These are phyloP conservation scores for Timandra comae DNA, from an alignment of 2,888 invertebrate species.

Conservation along the genomic window DNA sequence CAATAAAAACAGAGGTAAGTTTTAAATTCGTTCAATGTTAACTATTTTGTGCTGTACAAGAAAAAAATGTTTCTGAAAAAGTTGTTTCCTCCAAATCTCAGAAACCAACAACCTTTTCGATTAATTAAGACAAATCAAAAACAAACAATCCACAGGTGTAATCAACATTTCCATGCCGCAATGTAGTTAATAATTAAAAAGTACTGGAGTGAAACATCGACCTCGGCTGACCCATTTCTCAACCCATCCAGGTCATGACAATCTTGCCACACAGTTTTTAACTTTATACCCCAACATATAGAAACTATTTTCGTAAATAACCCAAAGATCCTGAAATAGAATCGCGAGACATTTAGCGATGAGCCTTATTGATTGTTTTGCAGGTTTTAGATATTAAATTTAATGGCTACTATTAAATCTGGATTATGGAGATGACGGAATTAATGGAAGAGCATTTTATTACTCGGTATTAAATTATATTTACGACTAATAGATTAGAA, in stretches of 20 bases:
- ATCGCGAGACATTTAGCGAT: conserved; percentile 46
- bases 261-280: conserved; percentile 1
- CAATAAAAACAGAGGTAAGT: too few species aligned
- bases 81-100: too few species aligned
- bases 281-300: conserved; percentile 6
- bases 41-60: too few species aligned
- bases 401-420: conserved; percentile 4
- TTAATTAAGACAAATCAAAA: not conserved
- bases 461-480: too few species aligned
- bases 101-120: not conserved
- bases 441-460: too few species aligned
- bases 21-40: too few species aligned
- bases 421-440: too few species aligned
- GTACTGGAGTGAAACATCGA: conserved; percentile 50
- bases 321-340: conserved; percentile 44
- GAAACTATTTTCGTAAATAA: conserved; percentile 14
- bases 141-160: conserved; percentile 29
- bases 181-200: conserved; percentile 44
- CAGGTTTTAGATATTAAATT: conserved; percentile 27
- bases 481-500: too few species aligned
- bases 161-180: conserved; percentile 15
- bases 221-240: conserved; percentile 61
- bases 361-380: conserved; percentile 46
- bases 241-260: conserved; percentile 48
- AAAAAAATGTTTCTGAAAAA: too few species aligned